Evolutionary conservation across 2,888 invertebrate species (phyloP), one percentile per base, ranked within the genome.

Genomic region (Sphaerophoria taeniata): DNA sequence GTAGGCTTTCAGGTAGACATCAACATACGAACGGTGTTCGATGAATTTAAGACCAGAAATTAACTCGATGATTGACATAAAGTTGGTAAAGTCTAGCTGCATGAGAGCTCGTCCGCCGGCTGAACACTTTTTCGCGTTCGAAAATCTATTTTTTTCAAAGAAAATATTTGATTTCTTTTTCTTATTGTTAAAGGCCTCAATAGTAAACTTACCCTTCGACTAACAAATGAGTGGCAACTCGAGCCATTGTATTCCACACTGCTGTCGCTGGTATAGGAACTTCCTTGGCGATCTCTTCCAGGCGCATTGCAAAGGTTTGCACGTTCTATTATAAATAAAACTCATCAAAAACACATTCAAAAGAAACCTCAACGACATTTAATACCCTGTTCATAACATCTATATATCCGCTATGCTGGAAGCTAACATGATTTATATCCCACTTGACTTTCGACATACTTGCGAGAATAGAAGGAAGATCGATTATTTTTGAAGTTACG

Each of bases 11-110:
- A 99, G 97, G 90, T 98, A 99, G 72, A 95, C 94, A 92, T 99
- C 99, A 0, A 99, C 98, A 89, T 97, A 97, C 73, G 97, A 96
- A 87, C 96, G 95, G 89, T 97, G 96, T 0, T 98, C 98, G 14
- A 98, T 93, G 3, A 98, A 98, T 89, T 95, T 95, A 6, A 98
- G 90, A 0, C 95, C 94, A 0, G 98, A 96, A 72, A 98, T 95
- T 89, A 96, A 95, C 91, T 99, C 98, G 69, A 98, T 93, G 90
- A 98, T 98, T 31, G 97, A 95, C 87, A 98, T 94, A 85, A 99
- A 95, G 91, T 99, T 99, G 6, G 98, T 97, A 90, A 98, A 99
- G 93, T 99, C 99, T 31, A 99, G 93, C 90, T 99, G 99, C 99
- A 99, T 99, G 9, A 99, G 92, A 0, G 98, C 99, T 49, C 99